These are phyloP conservation scores for Phylloscopus collybita DNA, from an alignment of 2,797 vertebrate genomes.

Conservation along the genomic window DNA sequence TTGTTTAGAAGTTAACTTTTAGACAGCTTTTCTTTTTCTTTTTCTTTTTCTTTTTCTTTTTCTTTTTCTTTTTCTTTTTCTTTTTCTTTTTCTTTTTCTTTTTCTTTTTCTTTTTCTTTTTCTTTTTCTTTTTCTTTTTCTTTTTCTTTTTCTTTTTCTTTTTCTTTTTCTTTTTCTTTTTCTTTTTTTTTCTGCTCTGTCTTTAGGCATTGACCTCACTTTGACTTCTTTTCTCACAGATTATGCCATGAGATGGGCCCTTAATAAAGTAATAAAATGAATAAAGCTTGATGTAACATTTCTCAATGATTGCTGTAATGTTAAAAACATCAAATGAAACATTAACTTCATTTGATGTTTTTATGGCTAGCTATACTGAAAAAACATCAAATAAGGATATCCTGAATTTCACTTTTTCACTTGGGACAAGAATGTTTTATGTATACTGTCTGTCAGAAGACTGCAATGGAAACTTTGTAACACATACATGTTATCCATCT, in stretches of 20 bases:
- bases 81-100: no score
- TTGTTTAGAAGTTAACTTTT: not conserved
- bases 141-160: no score
- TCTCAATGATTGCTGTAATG: conserved; percentile 39
- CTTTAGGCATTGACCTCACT: not conserved
- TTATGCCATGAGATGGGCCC: not conserved
- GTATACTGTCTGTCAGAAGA: conserved; percentile 10
- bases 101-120: no score
- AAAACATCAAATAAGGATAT: conserved; percentile 43
- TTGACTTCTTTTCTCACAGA: not conserved
- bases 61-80: no score
- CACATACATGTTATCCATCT: not conserved
- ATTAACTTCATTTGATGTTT: conserved; percentile 56
- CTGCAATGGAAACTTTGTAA: conserved; percentile 3
- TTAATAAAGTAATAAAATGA: conserved; percentile 44
- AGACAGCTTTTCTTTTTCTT: not conserved
- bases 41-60: not conserved
- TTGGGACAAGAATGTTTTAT: conserved; percentile 46
- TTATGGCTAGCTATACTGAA: conserved; percentile 38
- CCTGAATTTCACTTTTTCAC: conserved; percentile 38
- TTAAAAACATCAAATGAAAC: conserved; percentile 58
- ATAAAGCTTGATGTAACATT: conserved; percentile 29
- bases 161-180: no score
- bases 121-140: no score
- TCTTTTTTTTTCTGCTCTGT: not conserved